Evolutionary conservation across 2,797 vertebrate species (phyloP).

Genomic region (Synaphobranchus kaupii): DNA sequence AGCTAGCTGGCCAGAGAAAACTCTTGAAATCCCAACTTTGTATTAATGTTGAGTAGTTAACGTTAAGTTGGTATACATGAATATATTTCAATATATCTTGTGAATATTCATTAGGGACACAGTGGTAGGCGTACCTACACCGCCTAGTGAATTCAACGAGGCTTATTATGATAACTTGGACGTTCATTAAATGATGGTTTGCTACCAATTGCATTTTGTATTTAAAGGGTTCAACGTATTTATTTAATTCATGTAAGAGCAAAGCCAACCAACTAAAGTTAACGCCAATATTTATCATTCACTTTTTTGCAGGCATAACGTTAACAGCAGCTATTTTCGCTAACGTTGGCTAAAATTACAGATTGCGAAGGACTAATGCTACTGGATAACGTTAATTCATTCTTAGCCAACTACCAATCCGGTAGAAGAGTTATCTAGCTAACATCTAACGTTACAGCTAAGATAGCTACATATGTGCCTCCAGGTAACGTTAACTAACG

Average conservation of each 20-base stretch:
- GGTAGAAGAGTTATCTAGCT: neutral
- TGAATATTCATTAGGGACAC: neutral
- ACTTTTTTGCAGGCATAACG: neutral
- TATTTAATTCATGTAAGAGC: neutral
- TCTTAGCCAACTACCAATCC: neutral
- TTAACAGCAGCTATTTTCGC: neutral
- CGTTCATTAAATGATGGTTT: neutral
- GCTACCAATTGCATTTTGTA: neutral
- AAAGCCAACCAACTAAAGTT: neutral
- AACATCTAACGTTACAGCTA: neutral
- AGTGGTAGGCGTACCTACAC: neutral
- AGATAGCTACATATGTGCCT: neutral
- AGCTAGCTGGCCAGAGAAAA: neutral
- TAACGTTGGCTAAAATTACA: neutral
- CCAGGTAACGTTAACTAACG: neutral
- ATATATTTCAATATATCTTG: neutral
- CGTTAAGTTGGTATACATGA: neutral
- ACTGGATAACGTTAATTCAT: neutral
- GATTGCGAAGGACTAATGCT: neutral
- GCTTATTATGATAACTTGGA: neutral
- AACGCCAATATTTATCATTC: neutral
- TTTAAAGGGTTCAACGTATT: neutral
- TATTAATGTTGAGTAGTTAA: neutral
- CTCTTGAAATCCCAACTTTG: neutral
- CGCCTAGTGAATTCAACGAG: neutral